These are phyloP conservation scores for Odocoileus virginianus DNA, from an alignment of 2,113 vertebrate genomes.

Conservation along the genomic window DNA sequence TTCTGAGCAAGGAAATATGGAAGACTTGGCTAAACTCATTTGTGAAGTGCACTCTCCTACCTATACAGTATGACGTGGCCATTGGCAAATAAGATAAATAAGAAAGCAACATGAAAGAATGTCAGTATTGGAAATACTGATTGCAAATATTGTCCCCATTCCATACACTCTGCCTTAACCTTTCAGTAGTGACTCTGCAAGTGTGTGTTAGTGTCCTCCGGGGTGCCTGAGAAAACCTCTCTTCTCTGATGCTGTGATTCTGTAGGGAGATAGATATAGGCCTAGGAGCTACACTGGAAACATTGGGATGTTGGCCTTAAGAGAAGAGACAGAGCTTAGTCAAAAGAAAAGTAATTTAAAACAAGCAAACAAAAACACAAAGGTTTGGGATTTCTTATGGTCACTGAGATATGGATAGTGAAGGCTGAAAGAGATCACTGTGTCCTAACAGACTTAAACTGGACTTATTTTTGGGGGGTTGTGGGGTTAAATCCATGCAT, in stretches of 20 bases:
- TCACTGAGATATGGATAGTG: not conserved
- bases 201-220: not conserved
- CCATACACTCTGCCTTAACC: not conserved
- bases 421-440: not conserved
- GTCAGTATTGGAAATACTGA: not conserved
- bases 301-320: not conserved
- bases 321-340: not conserved
- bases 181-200: not conserved
- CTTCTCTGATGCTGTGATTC: not conserved
- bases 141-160: not conserved
- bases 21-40: not conserved
- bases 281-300: not conserved
- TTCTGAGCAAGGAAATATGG: not conserved
- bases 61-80: rapidly evolving
- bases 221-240: not conserved
- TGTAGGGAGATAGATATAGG: not conserved
- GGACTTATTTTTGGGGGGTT: not conserved
- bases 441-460: not conserved
- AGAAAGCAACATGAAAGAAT: not conserved
- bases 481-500: not conserved
- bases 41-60: not conserved
- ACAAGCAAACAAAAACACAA: not conserved
- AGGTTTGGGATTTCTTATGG: not conserved
- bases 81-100: not conserved
- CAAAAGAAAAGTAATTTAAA: not conserved